Base-by-base conservation (phyloP, 2,113 vertebrate genomes). In the Neolamprologus tretocephalus region DNA sequence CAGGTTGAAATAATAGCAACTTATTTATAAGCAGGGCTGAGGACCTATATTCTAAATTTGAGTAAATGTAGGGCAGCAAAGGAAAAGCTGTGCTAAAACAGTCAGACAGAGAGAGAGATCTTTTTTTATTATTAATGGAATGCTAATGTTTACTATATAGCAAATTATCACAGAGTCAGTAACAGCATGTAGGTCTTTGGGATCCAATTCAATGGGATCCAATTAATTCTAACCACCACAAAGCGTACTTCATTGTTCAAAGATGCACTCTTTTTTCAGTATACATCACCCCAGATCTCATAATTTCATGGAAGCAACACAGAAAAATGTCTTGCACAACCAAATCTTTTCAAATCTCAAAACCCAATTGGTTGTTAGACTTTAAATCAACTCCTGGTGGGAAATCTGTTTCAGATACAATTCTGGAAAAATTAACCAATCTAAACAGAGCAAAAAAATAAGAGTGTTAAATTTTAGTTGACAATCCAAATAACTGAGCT, bases 401-500 rank as follows among this genome's bases (percentile, higher is more conserved):
- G 45, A 80, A 86, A 92, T 86, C 42, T 26, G 63, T 57, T 83
- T 73, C 53, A 85, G 71, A 80, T 61, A 78, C 17, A 23, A 86
- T 55, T 23, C 75, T 86, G 85, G 21, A 57, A 80, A 89, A 89
- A 73, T 33, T 3, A 82, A 80, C 47, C 13, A 53, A 86, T 47
- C 19, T 49, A 80, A 12, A 40, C 4, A 9, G 45, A 26, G 14
- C 23, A 21, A 80, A 45, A 61, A 81, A 81, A 53, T 2, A 66
- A 19, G 7, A 73, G 81, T 47, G 87, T 45, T 57, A 58, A 14
- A 84, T 84, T 93, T 85, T 35, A 71, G 33, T 42, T 83, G 81
- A 84, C 40, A 75, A 86, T 88, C 85, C 84, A 90, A 91, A 90
- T 88, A 90, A 90, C 51, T 51, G 53, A 84, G 83, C 86, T 61